These are phyloP conservation scores for Garra rufa DNA, from an alignment of 2,113 vertebrate genomes.

Conservation along the genomic window DNA sequence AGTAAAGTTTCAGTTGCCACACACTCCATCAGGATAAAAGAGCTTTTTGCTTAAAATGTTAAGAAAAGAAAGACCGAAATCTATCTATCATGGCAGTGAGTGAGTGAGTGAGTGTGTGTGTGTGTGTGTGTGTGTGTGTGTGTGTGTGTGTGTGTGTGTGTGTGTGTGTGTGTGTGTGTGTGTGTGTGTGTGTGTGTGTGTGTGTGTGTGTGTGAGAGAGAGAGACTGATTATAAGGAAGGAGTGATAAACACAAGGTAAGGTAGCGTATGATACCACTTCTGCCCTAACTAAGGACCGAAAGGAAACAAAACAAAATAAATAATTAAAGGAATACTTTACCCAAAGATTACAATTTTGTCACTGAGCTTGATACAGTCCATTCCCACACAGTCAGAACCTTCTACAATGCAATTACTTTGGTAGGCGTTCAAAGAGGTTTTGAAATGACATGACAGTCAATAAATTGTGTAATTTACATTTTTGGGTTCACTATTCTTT, in stretches of 20 bases:
- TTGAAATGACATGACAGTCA: background rate
- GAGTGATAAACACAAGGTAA: background rate
- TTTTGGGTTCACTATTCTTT: background rate
- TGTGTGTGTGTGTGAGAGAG: background rate
- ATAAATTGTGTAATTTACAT: background rate
- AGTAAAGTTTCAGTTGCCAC: conserved; percentile 5
- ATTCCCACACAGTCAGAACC: too few species aligned
- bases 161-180: background rate
- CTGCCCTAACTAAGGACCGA: background rate
- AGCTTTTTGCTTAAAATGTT: background rate
- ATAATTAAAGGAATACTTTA: background rate
- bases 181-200: background rate
- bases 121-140: background rate
- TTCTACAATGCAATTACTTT: background rate
- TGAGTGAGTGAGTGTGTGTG: background rate
- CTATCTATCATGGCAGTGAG: background rate
- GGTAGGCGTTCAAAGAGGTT: background rate
- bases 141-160: background rate
- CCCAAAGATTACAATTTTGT: background rate
- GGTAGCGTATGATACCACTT: background rate
- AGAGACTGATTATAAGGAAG: background rate
- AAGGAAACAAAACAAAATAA: background rate
- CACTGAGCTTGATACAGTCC: background rate
- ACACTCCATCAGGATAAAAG: conserved; percentile 11
- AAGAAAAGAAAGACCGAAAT: background rate